Percentiles rank a stretch among this genome's conserved stretches.
Evolutionary conservation across 2,113 vertebrate species (phyloP).

Genomic region (Atherinomorus stipes): DNA sequence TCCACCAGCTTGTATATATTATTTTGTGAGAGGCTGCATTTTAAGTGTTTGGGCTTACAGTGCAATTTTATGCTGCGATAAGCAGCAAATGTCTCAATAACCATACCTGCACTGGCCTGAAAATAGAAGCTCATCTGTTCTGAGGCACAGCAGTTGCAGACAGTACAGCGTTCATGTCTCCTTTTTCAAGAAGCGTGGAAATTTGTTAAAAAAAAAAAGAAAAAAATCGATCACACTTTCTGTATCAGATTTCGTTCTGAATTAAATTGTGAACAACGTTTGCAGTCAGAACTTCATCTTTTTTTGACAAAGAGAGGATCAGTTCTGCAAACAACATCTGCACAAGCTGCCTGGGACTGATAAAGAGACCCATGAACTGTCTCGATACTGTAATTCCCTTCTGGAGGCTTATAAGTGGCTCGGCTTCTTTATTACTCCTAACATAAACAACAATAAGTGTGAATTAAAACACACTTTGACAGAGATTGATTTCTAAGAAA

Average conservation of each 20-base stretch:
- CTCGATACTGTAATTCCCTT: constrained; percentile 42
- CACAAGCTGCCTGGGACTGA: constrained; percentile 35
- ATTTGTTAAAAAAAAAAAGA: neutral
- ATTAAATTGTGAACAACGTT: neutral
- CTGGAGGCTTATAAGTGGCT: constrained; percentile 23
- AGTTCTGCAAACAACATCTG: constrained; percentile 41
- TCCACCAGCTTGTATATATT: constrained; percentile 25
- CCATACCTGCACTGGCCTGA: neutral
- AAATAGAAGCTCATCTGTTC: neutral
- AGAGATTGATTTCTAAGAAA: neutral
- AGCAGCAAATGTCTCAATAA: constrained; percentile 15
- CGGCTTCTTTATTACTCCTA: constrained; percentile 11
- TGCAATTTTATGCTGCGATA: constrained; percentile 22
- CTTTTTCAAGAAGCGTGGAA: neutral
- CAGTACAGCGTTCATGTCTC: neutral
- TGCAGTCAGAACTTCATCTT: constrained; percentile 32
- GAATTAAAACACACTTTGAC: neutral
- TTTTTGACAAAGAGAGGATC: constrained; percentile 35
- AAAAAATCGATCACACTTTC: neutral
- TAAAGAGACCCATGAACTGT: constrained; percentile 16
- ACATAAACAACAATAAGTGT: constrained; percentile 24
- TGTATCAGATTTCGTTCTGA: neutral
- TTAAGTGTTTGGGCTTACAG: constrained; percentile 17
- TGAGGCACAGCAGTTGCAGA: neutral
- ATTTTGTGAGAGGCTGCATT: constrained; percentile 24